phyloP scores from a whole-genome alignment of 2,113 vertebrate genomes.

The Phocoena sinus region DNA sequence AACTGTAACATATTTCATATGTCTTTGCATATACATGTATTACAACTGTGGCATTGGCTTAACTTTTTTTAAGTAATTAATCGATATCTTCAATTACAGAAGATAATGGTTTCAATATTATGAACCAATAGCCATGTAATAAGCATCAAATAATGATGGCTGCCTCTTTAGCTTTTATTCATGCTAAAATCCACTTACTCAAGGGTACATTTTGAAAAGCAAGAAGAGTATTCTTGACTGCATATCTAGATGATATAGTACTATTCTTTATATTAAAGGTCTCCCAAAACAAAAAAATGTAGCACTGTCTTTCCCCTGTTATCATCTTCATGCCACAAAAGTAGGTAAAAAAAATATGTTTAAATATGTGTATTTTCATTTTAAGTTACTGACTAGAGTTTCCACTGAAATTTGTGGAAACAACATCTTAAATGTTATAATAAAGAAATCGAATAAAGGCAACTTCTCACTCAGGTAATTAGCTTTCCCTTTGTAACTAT shows the following conservation, averaged over 20 bases:
- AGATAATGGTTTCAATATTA: not conserved
- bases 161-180: not conserved
- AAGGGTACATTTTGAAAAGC: not conserved
- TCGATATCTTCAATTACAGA: not conserved
- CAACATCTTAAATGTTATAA: conserved; percentile 17
- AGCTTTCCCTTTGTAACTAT: conserved; percentile 54
- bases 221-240: not conserved
- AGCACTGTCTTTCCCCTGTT: not conserved
- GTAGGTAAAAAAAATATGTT: conserved; percentile 15
- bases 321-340: conserved; percentile 22
- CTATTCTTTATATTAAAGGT: not conserved
- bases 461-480: conserved; percentile 59
- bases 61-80: not conserved
- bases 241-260: not conserved
- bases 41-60: not conserved
- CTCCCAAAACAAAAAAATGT: not conserved
- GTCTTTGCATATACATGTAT: not conserved
- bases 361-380: conserved; percentile 48
- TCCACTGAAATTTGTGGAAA: conserved; percentile 28
- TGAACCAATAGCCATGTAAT: not conserved
- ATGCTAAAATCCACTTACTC: not conserved
- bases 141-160: not conserved
- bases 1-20: not conserved
- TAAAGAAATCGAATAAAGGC: conserved; percentile 55
- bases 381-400: conserved; percentile 32